Conservation (phyloP, 2,888 invertebrate species). For the Platycheirus rosarum region DNA sequence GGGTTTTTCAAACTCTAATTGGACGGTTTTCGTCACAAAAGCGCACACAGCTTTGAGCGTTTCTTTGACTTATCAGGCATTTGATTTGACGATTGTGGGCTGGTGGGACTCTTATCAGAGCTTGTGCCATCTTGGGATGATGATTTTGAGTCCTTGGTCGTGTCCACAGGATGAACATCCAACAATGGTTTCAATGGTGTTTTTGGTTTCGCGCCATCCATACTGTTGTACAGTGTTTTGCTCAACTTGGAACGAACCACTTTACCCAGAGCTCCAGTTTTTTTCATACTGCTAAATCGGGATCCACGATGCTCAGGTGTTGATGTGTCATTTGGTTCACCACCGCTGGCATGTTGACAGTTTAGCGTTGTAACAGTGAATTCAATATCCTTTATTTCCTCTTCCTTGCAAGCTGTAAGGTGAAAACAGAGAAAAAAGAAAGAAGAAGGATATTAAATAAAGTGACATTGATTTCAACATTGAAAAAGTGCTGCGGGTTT, state of each 20-base stretch:
- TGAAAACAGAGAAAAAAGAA: conserved; percentile 11
- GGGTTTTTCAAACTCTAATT: conserved; percentile 81
- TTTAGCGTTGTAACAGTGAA: conserved; percentile 94
- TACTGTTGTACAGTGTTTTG: conserved; percentile 84
- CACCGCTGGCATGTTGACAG: conserved; percentile 84
- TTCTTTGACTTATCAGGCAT: conserved; percentile 80
- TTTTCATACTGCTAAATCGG: conserved; percentile 83
- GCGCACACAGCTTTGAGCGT: conserved; percentile 82
- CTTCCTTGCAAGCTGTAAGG: conserved; percentile 86
- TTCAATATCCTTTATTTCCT: conserved; percentile 93
- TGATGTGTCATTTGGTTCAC: conserved; percentile 81
- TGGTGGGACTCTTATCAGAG: conserved; percentile 81
- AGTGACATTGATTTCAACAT: conserved; percentile 28
- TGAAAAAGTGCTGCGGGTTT: neutral
- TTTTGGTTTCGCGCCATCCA: conserved; percentile 81
- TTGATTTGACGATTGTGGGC: conserved; percentile 78
- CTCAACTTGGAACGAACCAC: conserved; percentile 84
- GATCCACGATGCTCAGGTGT: conserved; percentile 81
- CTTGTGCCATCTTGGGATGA: conserved; percentile 75
- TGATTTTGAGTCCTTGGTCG: conserved; percentile 48
- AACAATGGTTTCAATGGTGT: conserved; percentile 79
- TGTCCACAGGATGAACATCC: conserved; percentile 79
- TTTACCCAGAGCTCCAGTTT: conserved; percentile 84
- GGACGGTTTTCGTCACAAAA: conserved; percentile 83
- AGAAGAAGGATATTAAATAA: conserved; percentile 21